phyloP scores from a whole-genome alignment of 92 coral and sea anemone species.

The Epizoanthus ramosus region DNA sequence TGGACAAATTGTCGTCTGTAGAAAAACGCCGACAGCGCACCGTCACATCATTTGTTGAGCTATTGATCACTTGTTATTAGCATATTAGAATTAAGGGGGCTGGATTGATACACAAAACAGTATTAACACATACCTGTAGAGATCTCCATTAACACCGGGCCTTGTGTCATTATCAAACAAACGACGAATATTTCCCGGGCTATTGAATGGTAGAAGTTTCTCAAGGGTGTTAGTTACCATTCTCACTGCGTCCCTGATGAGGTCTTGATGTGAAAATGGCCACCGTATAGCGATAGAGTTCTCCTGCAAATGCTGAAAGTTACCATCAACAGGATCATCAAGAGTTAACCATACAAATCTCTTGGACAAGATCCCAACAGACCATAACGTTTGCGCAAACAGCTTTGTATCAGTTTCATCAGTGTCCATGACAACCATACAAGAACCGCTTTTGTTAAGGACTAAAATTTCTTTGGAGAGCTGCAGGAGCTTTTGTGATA shows the following conservation, averaged over 20 bases:
- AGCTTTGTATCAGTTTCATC: constrained; percentile 33
- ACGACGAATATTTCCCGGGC: background rate
- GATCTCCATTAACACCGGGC: background rate
- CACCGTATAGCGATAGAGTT: constrained; percentile 22
- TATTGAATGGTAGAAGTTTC: background rate
- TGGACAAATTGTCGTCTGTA: too few relatives aligned
- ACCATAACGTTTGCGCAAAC: constrained; percentile 39
- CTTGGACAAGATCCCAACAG: constrained; percentile 48
- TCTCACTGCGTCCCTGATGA: constrained; percentile 9
- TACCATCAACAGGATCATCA: constrained; percentile 3
- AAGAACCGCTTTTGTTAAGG: constrained; percentile 61
- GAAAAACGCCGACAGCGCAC: too few relatives aligned
- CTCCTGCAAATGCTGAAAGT: background rate
- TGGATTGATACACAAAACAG: background rate
- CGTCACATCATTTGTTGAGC: too few relatives aligned
- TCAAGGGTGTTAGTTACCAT: constrained; percentile 1
- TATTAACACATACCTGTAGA: constrained; percentile 12
- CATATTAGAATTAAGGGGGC: too few relatives aligned
- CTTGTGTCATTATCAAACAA: constrained; percentile 2
- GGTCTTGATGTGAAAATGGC: constrained; percentile 31
- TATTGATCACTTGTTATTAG: too few relatives aligned
- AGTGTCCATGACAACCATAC: constrained; percentile 63
- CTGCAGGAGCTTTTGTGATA: constrained; percentile 28
- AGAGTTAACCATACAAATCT: constrained; percentile 56
- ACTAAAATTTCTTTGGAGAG: constrained; percentile 54